Evolutionary conservation across 2,888 invertebrate genomes (phyloP), one percentile per base, ranked within the genome.

Genomic region (Exocentrus adspersus): DNA sequence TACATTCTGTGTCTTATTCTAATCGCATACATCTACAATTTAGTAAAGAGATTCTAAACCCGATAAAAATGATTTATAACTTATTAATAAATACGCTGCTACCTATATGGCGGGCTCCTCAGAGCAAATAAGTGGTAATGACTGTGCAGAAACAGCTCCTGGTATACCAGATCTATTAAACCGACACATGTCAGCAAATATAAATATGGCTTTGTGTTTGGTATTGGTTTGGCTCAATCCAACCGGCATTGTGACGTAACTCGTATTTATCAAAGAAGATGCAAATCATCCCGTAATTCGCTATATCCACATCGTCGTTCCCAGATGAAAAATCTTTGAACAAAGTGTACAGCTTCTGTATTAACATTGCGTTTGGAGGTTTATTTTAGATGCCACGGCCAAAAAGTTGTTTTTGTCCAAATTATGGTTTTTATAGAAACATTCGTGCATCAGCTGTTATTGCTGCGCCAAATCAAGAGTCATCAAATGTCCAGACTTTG

Each of bases 101-200:
- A 37, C 37, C 37, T 37, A 37, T 37, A 14, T 14, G 4, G 37
- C 37, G 37, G 37, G 5, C n/a, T 12, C 37, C n/a, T 37, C 37
- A 37, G 37, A 37, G 37, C 37, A 37, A 37, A 37, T 37, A 37
- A 37, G 37, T 14, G 37, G 37, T 37, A 37, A 37, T 37, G 37
- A 37, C 37, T 37, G 4, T 10, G 37, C 37, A 37, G 2, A 37
- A 37, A 37, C 4, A 37, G 37, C 12, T 12, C n/a, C 37, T 12
- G 37, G 12, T 37, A n/a, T 37, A 37, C 37, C 37, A 37, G 37
- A 37, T 5, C n/a, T 37, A 37, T 37, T 37, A 37, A 14, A 37
- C 37, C 37, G 37, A 37, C n/a, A 37, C 14, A 12, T 37, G 37
- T 37, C 37, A 37, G 37, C n/a, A 12, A 37, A 37, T 37, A 37